Percentiles rank a stretch among this genome's conserved stretches.
These are phyloP conservation scores for Eubucco bourcierii DNA, from an alignment of 2,113 vertebrate species.

Conservation along the genomic window DNA sequence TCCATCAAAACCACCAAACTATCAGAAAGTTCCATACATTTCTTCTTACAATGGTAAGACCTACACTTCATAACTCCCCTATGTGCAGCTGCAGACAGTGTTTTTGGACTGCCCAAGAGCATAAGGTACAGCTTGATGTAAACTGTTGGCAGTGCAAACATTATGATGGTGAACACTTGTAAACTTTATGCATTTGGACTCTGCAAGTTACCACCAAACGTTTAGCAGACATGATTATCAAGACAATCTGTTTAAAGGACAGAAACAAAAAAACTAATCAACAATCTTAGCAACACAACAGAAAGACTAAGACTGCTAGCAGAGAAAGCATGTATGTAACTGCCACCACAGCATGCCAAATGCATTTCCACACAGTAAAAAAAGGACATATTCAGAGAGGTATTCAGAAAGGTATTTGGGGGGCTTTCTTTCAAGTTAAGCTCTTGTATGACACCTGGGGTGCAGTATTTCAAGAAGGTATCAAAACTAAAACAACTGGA, in stretches of 20 bases:
- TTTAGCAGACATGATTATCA: background rate
- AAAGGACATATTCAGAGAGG: background rate
- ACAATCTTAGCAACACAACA: background rate
- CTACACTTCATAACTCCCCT: background rate
- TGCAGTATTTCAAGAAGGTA: background rate
- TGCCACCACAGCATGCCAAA: background rate
- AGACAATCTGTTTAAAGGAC: background rate
- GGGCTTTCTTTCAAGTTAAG: background rate
- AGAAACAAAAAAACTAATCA: background rate
- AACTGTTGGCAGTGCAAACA: background rate
- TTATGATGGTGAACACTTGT: background rate
- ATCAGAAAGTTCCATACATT: background rate
- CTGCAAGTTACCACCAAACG: background rate
- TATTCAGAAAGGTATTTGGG: background rate
- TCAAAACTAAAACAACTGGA: background rate
- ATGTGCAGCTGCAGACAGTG: background rate
- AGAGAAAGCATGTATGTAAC: background rate
- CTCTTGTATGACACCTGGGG: background rate
- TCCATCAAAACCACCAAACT: constrained; percentile 23
- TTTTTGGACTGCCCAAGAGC: background rate
- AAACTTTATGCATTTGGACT: background rate
- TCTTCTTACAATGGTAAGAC: background rate
- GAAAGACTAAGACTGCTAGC: background rate
- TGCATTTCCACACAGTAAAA: background rate
- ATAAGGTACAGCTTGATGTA: background rate